Base-by-base conservation (phyloP, 2,797 vertebrate genomes). In the Chiroxiphia lanceolata region DNA sequence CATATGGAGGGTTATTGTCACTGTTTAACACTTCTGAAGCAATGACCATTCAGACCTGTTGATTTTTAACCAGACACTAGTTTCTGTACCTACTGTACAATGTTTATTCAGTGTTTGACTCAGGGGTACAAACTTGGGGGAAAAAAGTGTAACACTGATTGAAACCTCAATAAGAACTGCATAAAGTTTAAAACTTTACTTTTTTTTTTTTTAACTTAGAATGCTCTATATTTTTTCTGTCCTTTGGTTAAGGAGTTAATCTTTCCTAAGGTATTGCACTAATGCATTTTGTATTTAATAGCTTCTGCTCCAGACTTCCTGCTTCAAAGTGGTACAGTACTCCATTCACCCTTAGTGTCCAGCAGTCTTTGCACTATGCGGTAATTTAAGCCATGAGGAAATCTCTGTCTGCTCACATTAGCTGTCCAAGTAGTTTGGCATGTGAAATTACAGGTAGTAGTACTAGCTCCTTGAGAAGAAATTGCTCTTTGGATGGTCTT, bases 81-180 rank as follows among this genome's bases (percentile, higher is more conserved):
- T 95, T 97, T 96, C 96, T 94, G 95, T 98, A 97, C 97, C 97
- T 98, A 90, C 97, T 98, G 96, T 97, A 97, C 89, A 93, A 92
- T 89, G 94, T 96, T 94, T 94, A 93, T 96, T 96, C 93, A 96
- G 83, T 96, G 95, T 95, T 96, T 97, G 95, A 97, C 98, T 98
- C 98, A 98, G 98, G 98, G 97, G 97, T 98, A 80, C 97, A 98
- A 97, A 97, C 95, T 82, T 97, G 96, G 97, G 96, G 95, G 80
- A 94, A 57, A 91, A 88, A 85, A 93, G 97, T 96, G 7, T 93
- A 86, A 97, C 97, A 97, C 98, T 97, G 97, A 97, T 94, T 96
- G 96, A 97, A 97, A 96, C 87, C 64, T 91, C 84, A 94, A 65
- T 48, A 91, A 95, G 90, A 97, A 91, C 86, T 93, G 36, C 82